Conservation (phyloP, 2,888 invertebrate species). For the Torymus texanus region DNA sequence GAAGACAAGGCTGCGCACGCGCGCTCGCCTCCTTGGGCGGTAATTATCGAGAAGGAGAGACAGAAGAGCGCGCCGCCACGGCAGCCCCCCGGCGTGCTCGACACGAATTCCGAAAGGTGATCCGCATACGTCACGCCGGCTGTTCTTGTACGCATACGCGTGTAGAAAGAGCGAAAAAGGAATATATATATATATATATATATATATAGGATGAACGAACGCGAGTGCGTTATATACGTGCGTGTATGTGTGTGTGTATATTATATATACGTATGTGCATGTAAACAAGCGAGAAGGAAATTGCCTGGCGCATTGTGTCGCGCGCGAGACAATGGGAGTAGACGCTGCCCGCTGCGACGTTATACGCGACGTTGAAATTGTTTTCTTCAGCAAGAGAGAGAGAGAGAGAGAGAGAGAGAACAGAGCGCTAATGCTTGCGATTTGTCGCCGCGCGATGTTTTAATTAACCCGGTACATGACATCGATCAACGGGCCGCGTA, state of each 20-base stretch:
- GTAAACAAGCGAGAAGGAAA: too few relatives aligned
- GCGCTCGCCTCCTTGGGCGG: constrained; percentile 64
- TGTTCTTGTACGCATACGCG: background rate
- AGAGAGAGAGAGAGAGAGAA: too few relatives aligned
- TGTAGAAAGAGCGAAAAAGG: background rate
- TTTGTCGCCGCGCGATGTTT: background rate
- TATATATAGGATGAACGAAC: background rate
- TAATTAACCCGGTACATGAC: background rate
- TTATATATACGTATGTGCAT: too few relatives aligned
- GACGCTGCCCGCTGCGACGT: background rate
- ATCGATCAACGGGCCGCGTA: too few relatives aligned
- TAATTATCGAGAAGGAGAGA: constrained; percentile 67
- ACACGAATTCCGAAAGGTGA: constrained; percentile 71
- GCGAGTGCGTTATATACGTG: background rate
- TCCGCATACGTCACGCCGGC: constrained; percentile 64
- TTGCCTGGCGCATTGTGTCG: background rate
- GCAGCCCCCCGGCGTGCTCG: constrained; percentile 67
- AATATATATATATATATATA: too few relatives aligned
- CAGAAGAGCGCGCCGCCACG: constrained; percentile 31
- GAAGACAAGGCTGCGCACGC: constrained; percentile 64
- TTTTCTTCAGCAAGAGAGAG: background rate
- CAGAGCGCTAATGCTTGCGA: background rate
- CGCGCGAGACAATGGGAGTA: background rate
- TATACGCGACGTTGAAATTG: background rate
- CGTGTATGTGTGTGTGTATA: too few relatives aligned